A percentile compares a stretch with the other conserved stretches of the same genome.
Conservation (phyloP, 2,797 vertebrate genomes). For the Centropyge bicolor region DNA sequence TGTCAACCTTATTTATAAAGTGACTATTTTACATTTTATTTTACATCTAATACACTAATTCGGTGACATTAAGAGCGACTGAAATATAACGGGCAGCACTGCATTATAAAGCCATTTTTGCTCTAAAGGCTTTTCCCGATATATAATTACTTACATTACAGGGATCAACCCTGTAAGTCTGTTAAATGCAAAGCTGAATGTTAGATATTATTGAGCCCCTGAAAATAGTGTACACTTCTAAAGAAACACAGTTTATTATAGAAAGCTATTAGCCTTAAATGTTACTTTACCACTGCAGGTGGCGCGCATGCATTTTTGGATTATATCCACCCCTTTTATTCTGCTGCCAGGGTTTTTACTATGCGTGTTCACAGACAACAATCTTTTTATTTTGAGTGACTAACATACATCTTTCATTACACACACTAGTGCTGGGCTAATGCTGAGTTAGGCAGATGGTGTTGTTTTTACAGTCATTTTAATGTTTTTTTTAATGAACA, state of each 20-base stretch:
- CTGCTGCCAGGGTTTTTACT: not conserved
- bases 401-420: not conserved
- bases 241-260: not conserved
- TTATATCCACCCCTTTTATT: not conserved
- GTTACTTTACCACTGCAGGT: not conserved
- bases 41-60: not conserved
- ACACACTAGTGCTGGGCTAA: not conserved
- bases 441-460: not conserved
- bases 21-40: not conserved
- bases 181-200: not conserved
- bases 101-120: not conserved
- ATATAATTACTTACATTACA: not conserved
- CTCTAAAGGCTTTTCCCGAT: not conserved
- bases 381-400: not conserved
- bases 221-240: not conserved
- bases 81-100: not conserved
- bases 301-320: not conserved
- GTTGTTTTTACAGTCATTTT: not conserved
- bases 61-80: not conserved
- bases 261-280: constrained; percentile 2
- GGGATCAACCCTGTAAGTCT: not conserved
- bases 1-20: not conserved
- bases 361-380: not conserved
- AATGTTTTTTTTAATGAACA: not conserved
- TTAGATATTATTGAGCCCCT: not conserved